These are phyloP conservation scores for Andricus grossulariae DNA, from an alignment of 1,140 invertebrate genomes.

Conservation along the genomic window DNA sequence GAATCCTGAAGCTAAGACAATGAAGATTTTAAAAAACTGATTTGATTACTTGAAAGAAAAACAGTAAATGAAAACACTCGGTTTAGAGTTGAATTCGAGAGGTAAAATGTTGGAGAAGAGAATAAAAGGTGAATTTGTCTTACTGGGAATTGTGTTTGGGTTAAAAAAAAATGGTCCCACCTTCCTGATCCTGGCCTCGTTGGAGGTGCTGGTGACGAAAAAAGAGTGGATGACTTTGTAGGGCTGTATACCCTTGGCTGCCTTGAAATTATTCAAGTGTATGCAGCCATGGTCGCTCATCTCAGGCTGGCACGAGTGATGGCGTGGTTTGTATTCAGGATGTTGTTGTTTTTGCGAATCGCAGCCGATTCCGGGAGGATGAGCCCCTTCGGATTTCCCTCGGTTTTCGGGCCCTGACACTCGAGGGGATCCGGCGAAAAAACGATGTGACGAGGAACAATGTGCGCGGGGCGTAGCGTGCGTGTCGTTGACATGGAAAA, in stretches of 20 bases:
- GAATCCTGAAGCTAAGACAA: too few relatives aligned
- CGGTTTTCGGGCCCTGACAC: background rate
- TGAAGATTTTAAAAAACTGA: too few relatives aligned
- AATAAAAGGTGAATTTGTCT: too few relatives aligned
- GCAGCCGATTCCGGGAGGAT: background rate
- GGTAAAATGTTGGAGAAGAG: too few relatives aligned
- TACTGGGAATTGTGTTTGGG: background rate
- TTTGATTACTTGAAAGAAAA: too few relatives aligned
- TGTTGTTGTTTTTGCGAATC: background rate
- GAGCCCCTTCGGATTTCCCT: slow-evolving; percentile 2
- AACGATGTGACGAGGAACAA: slow-evolving; percentile 36
- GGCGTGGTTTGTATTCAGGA: slow-evolving; percentile 34
- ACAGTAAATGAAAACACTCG: too few relatives aligned
- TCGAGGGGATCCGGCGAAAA: background rate
- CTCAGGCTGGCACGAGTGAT: slow-evolving; percentile 63
- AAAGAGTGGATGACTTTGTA: slow-evolving; percentile 83
- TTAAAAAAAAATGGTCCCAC: slow-evolving; percentile 60
- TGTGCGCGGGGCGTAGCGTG: slow-evolving; percentile 60
- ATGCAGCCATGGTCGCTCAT: slow-evolving; percentile 85
- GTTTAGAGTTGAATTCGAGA: too few relatives aligned
- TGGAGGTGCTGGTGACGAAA: slow-evolving; percentile 79
- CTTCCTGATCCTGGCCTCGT: slow-evolving; percentile 78
- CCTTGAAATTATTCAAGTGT: slow-evolving; percentile 87
- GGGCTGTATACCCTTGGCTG: slow-evolving; percentile 83
- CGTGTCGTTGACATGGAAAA: slow-evolving; percentile 72